These are phyloP conservation scores for Gymnoscelis rufifasciata DNA, from an alignment of 2,888 invertebrate species.

Conservation along the genomic window DNA sequence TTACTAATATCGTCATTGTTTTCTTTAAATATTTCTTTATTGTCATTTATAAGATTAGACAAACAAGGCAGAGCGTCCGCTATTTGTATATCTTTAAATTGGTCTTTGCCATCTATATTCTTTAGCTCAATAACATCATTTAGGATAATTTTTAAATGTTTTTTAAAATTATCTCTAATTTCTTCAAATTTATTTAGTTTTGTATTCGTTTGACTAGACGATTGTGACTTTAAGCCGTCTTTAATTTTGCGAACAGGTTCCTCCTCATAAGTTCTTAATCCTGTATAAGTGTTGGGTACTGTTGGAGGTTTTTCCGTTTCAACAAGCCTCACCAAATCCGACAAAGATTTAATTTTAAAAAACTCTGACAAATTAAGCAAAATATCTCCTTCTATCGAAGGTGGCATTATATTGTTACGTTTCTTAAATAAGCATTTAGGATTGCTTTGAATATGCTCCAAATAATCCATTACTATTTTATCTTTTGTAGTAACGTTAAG, in stretches of 20 bases:
- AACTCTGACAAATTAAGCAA: constrained; percentile 61
- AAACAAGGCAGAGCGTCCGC: constrained; percentile 60
- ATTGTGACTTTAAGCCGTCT: neutral
- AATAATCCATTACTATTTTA: constrained; percentile 58
- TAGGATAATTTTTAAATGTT: constrained; percentile 58
- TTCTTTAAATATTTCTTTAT: neutral
- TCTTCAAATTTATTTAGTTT: constrained; percentile 30
- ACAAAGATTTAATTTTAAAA: constrained; percentile 59
- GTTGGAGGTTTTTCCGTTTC: constrained; percentile 13
- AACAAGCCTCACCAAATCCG: constrained; percentile 53
- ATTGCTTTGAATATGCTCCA: constrained; percentile 50
- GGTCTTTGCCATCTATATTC: constrained; percentile 39
- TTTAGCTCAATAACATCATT: constrained; percentile 60
- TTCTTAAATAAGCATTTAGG: constrained; percentile 48
- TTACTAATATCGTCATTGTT: neutral
- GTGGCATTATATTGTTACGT: constrained; percentile 23
- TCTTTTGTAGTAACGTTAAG: constrained; percentile 54
- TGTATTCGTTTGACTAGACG: constrained; percentile 4
- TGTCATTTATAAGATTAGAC: constrained; percentile 44
- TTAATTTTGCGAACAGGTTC: neutral
- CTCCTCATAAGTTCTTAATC: neutral
- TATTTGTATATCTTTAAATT: constrained; percentile 41
- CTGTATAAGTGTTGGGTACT: no score
- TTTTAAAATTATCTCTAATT: constrained; percentile 56
- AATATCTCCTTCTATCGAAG: constrained; percentile 52